Percentiles rank a stretch among this genome's conserved stretches.
These are phyloP conservation scores for Megaceryle torquata DNA, from an alignment of 2,113 vertebrate species.

Conservation along the genomic window DNA sequence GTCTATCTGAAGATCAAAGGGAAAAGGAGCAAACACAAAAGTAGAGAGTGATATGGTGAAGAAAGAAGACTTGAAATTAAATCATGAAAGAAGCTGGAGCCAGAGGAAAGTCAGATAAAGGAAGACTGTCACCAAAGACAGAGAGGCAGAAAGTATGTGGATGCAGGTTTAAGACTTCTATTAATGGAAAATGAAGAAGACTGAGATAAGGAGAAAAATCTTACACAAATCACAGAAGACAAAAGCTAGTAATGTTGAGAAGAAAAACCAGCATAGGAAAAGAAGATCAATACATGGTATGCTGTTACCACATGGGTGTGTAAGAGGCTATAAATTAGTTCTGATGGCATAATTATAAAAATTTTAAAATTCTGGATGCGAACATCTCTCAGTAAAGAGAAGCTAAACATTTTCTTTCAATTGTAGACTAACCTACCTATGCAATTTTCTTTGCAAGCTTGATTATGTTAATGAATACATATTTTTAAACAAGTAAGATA, in stretches of 20 bases:
- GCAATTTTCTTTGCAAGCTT: not conserved
- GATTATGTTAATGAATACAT: not conserved
- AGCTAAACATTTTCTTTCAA: not conserved
- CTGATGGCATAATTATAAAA: not conserved
- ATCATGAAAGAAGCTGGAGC: not conserved
- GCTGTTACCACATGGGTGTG: not conserved
- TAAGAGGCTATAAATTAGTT: not conserved
- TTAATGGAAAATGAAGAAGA: not conserved
- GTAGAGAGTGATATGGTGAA: not conserved
- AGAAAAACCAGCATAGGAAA: not conserved
- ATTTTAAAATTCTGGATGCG: not conserved
- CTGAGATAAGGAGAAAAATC: not conserved
- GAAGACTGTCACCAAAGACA: not conserved
- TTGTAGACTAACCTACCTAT: not conserved
- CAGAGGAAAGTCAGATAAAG: not conserved
- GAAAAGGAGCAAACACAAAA: not conserved
- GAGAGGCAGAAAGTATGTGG: not conserved
- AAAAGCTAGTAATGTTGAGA: not conserved
- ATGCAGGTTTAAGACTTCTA: not conserved
- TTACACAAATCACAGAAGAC: not conserved
- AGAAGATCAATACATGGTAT: not conserved
- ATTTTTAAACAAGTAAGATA: not conserved
- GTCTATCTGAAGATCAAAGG: not conserved
- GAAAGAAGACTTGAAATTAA: not conserved
- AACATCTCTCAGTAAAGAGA: not conserved